These are phyloP conservation scores for Cossypha dichroa DNA, from an alignment of 2,797 vertebrate genomes.

Conservation along the genomic window DNA sequence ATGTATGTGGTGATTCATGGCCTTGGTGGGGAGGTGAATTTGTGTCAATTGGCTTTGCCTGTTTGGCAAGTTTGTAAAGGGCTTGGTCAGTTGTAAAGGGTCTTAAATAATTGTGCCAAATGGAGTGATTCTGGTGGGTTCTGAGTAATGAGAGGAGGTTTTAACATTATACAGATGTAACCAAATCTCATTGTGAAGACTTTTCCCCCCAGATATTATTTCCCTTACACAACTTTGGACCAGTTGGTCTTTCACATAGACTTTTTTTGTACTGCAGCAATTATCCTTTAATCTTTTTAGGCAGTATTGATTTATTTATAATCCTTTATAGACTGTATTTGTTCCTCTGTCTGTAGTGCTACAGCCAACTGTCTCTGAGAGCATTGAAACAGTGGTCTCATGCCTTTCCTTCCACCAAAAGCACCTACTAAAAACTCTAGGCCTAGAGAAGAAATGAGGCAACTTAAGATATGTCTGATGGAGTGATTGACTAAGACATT, in stretches of 20 bases:
- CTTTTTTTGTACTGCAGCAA: background rate
- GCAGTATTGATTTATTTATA: no score
- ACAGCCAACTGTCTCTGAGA: background rate
- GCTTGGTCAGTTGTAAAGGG: background rate
- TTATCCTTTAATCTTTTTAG: background rate
- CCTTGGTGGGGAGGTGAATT: constrained; percentile 4
- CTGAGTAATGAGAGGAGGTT: background rate
- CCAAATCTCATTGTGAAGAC: background rate
- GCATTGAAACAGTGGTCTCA: background rate
- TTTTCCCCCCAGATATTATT: background rate
- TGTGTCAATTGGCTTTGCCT: constrained; percentile 7
- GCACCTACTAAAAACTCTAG: background rate
- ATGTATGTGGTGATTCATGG: background rate
- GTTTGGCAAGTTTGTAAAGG: background rate
- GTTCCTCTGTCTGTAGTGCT: background rate
- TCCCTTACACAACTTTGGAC: background rate
- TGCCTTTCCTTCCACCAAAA: background rate
- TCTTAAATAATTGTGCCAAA: background rate
- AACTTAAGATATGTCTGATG: background rate
- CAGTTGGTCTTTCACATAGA: background rate
- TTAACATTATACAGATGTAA: background rate
- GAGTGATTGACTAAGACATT: background rate
- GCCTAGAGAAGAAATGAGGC: background rate
- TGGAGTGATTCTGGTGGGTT: background rate
- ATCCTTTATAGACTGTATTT: background rate